Conservation (phyloP, 2,888 invertebrate species). For the Macaria liturata region DNA sequence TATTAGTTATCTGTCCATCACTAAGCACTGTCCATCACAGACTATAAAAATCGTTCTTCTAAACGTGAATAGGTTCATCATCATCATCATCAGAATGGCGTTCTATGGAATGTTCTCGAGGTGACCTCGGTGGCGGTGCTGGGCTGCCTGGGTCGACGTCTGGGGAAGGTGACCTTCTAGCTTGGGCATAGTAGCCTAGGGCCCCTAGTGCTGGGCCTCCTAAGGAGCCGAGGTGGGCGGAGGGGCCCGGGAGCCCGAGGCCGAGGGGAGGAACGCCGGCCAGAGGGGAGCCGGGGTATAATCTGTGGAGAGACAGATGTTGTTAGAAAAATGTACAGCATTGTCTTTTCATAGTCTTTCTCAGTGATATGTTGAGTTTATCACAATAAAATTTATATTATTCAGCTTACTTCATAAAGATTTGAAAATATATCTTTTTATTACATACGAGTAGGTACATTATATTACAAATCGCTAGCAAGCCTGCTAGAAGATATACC, state of each 20-base stretch:
- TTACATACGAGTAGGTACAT: too few relatives aligned
- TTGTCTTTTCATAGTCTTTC: too few relatives aligned
- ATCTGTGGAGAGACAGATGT: conserved; percentile 61
- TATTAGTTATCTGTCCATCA: too few relatives aligned
- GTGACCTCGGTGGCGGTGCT: conserved; percentile 75
- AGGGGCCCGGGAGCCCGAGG: conserved; percentile 86
- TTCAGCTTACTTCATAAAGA: too few relatives aligned
- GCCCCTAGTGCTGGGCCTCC: conserved; percentile 87
- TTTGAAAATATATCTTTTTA: too few relatives aligned
- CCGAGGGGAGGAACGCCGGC: conserved; percentile 81
- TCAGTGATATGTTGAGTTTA: too few relatives aligned
- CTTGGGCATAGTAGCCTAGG: conserved; percentile 77
- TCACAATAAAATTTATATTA: too few relatives aligned
- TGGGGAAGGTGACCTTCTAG: conserved; percentile 75
- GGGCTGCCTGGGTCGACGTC: conserved; percentile 85
- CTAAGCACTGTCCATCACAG: conserved; percentile 22
- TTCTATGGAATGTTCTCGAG: conserved; percentile 66
- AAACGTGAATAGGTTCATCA: conserved; percentile 86
- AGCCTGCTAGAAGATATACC: too few relatives aligned
- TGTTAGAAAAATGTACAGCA: neutral
- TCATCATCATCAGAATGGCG: conserved; percentile 80
- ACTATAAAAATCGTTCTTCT: conserved; percentile 35
- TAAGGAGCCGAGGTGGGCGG: conserved; percentile 85
- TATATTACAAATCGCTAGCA: too few relatives aligned
- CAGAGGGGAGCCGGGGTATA: conserved; percentile 84